A percentile compares a stretch with the other conserved stretches of the same genome.
phyloP scores from a whole-genome alignment of 2,888 invertebrate species.

The Leucozona laternaria region DNA sequence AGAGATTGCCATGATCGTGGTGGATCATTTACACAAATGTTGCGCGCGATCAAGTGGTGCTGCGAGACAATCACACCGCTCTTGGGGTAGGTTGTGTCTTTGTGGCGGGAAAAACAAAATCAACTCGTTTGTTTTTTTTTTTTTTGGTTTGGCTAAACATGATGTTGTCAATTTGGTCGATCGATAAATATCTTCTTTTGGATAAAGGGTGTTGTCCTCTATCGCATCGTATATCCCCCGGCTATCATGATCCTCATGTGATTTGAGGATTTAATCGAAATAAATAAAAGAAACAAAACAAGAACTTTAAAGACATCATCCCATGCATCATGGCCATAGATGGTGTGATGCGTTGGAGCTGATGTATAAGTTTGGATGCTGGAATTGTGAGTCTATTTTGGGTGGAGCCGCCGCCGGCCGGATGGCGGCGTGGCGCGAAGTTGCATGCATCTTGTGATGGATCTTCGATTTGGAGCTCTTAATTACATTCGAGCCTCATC shows the following conservation, averaged over 20 bases:
- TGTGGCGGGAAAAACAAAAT: constrained; percentile 50
- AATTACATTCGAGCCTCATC: constrained; percentile 62
- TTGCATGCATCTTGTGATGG: constrained; percentile 58
- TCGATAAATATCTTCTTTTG: constrained; percentile 74
- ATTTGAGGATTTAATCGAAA: constrained; percentile 54
- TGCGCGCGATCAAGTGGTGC: constrained; percentile 16
- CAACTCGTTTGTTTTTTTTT: background rate
- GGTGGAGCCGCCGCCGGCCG: constrained; percentile 16
- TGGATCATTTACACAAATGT: constrained; percentile 61
- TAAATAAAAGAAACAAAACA: background rate
- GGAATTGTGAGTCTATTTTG: constrained; percentile 71
- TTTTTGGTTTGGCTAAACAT: constrained; percentile 46
- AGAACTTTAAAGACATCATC: constrained; percentile 29
- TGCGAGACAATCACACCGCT: constrained; percentile 62
- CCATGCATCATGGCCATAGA: constrained; percentile 53
- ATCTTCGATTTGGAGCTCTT: constrained; percentile 71
- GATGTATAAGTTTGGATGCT: constrained; percentile 29
- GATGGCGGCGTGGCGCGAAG: background rate
- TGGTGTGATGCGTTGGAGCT: constrained; percentile 60
- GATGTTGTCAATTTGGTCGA: constrained; percentile 73
- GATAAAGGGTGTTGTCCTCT: constrained; percentile 70
- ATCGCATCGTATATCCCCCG: constrained; percentile 34
- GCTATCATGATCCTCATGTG: constrained; percentile 39
- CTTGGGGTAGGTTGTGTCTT: constrained; percentile 71
- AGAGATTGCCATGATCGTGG: constrained; percentile 39